Percentiles rank a stretch among this genome's conserved stretches.
Evolutionary conservation across 2,888 invertebrate species (phyloP).

Genomic region (Tuta absoluta): DNA sequence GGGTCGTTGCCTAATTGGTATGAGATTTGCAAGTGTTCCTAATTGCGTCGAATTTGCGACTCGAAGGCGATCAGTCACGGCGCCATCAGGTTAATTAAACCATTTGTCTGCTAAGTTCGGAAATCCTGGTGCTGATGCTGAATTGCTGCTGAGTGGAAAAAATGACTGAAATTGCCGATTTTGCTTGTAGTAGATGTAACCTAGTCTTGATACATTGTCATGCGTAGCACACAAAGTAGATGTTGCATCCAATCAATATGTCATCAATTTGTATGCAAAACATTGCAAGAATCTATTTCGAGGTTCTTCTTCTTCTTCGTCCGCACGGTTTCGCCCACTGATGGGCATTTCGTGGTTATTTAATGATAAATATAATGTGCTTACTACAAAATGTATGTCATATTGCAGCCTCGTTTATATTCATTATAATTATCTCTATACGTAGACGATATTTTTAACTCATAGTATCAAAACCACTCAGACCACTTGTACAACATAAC

Average conservation of each 20-base stretch:
- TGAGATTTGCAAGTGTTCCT: slow-evolving; percentile 80
- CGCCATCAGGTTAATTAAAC: slow-evolving; percentile 80
- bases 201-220: not conserved
- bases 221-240: not conserved
- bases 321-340: too few relatives aligned
- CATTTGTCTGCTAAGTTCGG: slow-evolving; percentile 74
- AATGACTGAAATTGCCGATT: not conserved
- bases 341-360: too few relatives aligned
- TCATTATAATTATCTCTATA: too few relatives aligned
- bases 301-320: too few relatives aligned
- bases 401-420: too few relatives aligned
- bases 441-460: not conserved
- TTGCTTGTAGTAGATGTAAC: not conserved
- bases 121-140: slow-evolving; percentile 56
- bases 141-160: slow-evolving; percentile 36
- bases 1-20: slow-evolving; percentile 80
- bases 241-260: not conserved
- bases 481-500: slow-evolving; percentile 48
- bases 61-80: slow-evolving; percentile 75
- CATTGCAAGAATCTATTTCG: too few relatives aligned
- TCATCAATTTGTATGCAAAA: not conserved
- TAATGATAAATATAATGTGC: too few relatives aligned
- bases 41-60: slow-evolving; percentile 76
- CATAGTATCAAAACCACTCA: slow-evolving; percentile 42
- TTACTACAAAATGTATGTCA: too few relatives aligned